Evolutionary conservation across 2,888 invertebrate species (phyloP).

Genomic region (Drosophila atripex): DNA sequence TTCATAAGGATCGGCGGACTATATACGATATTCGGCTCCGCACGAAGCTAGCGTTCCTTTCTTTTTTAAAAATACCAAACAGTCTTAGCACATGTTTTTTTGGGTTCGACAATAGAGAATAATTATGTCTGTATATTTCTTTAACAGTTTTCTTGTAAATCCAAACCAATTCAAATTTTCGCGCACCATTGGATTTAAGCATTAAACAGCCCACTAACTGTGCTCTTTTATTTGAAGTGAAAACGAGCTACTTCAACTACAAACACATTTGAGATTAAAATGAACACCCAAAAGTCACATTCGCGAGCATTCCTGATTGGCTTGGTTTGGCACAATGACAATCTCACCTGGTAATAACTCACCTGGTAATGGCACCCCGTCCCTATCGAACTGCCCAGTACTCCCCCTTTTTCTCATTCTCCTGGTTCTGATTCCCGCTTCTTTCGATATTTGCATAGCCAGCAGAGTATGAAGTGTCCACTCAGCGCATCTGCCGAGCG

Average conservation of each 20-base stretch:
- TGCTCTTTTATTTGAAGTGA: conserved; percentile 5
- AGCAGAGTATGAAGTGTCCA: conserved; percentile 39
- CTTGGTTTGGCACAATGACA: not conserved
- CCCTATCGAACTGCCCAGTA: not conserved
- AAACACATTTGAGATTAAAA: not conserved
- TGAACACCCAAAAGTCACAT: not conserved
- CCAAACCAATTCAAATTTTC: not conserved
- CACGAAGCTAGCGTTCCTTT: no score
- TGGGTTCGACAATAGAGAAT: no score
- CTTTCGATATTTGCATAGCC: conserved; percentile 24
- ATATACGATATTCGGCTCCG: no score
- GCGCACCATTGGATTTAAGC: not conserved
- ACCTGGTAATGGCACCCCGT: not conserved
- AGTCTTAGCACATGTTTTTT: no score
- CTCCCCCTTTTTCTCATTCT: not conserved
- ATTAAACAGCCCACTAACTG: not conserved
- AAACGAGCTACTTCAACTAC: not conserved
- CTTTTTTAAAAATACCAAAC: no score
- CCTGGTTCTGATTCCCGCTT: not conserved
- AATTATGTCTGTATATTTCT: not conserved
- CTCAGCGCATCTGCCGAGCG: conserved; percentile 35
- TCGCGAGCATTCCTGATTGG: not conserved
- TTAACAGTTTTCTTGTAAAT: not conserved
- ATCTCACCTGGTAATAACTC: conserved; percentile 10
- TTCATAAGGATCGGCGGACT: no score